Conservation (phyloP, 30 jellyfish, hydroid and myxozoan genomes). For the Cassiopea xamachana region DNA sequence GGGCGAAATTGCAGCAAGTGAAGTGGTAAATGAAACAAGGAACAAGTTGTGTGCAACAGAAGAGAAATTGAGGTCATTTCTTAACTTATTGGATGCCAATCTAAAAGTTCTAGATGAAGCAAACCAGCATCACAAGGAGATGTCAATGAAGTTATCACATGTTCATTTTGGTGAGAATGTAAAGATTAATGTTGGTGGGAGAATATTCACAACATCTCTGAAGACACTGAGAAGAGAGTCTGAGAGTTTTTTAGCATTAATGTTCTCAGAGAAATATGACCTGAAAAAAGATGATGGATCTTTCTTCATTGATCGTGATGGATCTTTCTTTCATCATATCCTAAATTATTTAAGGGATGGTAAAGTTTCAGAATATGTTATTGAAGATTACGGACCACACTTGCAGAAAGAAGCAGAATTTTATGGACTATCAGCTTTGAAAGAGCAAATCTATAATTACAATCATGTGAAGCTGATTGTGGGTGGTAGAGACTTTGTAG, state of each 20-base stretch:
- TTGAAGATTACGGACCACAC: slow-evolving; percentile 2
- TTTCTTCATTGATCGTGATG: slow-evolving; percentile 23
- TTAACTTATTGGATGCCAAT: neutral
- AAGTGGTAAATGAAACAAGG: neutral
- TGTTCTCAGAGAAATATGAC: slow-evolving; percentile 7
- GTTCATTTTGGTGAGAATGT: neutral
- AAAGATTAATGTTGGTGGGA: slow-evolving; percentile 14
- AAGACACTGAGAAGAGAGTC: slow-evolving; percentile 19
- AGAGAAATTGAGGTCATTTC: neutral
- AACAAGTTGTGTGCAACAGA: neutral
- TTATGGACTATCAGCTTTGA: neutral
- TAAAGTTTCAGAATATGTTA: neutral
- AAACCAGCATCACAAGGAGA: neutral
- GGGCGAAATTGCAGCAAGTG: neutral
- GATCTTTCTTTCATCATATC: slow-evolving; percentile 8
- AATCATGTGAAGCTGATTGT: neutral
- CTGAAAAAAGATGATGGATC: slow-evolving; percentile 10
- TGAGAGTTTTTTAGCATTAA: slow-evolving; percentile 8
- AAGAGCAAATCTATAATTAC: neutral
- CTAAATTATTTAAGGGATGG: slow-evolving; percentile 14
- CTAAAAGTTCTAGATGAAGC: neutral
- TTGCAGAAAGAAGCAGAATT: slow-evolving; percentile 17
- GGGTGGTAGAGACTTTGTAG: neutral
- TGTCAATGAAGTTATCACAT: neutral
- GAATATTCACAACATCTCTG: neutral